Conservation (phyloP, 2,888 invertebrate genomes). For the Acanthosoma haemorrhoidale region DNA sequence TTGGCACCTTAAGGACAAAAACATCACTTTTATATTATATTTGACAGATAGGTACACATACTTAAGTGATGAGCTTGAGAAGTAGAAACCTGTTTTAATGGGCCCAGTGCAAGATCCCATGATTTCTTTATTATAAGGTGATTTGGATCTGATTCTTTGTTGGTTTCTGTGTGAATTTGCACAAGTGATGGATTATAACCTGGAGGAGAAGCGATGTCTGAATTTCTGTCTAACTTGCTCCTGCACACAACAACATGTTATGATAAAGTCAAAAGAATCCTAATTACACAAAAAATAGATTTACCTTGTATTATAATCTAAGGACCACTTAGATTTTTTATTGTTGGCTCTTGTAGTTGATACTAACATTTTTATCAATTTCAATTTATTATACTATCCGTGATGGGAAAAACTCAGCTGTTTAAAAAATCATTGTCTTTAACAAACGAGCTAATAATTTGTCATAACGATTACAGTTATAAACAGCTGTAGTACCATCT, state of each 20-base stretch:
- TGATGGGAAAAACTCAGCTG: background rate
- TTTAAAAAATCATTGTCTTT: too few relatives aligned
- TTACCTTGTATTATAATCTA: slow-evolving; percentile 59
- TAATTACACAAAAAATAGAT: background rate
- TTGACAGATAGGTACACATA: background rate
- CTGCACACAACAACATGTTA: slow-evolving; percentile 36
- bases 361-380: slow-evolving; percentile 27
- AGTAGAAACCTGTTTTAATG: slow-evolving; percentile 74
- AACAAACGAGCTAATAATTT: too few relatives aligned
- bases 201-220: slow-evolving; percentile 59
- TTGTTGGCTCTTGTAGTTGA: slow-evolving; percentile 37
- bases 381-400: too few relatives aligned
- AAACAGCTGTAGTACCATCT: too few relatives aligned
- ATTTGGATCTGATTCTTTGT: slow-evolving; percentile 75
- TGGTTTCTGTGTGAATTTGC: slow-evolving; percentile 68
- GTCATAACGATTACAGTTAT: too few relatives aligned
- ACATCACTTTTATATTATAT: background rate
- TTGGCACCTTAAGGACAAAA: slow-evolving; percentile 59
- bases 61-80: background rate
- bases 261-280: background rate
- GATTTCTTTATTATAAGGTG: slow-evolving; percentile 86
- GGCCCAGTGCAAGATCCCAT: slow-evolving; percentile 93
- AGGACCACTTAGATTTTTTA: slow-evolving; percentile 58
- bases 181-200: slow-evolving; percentile 72
- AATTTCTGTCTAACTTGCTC: slow-evolving; percentile 42